Evolutionary conservation across 2,113 vertebrate species (phyloP), one percentile per base, ranked within the genome.

Genomic region (Cyprinus carpio): DNA sequence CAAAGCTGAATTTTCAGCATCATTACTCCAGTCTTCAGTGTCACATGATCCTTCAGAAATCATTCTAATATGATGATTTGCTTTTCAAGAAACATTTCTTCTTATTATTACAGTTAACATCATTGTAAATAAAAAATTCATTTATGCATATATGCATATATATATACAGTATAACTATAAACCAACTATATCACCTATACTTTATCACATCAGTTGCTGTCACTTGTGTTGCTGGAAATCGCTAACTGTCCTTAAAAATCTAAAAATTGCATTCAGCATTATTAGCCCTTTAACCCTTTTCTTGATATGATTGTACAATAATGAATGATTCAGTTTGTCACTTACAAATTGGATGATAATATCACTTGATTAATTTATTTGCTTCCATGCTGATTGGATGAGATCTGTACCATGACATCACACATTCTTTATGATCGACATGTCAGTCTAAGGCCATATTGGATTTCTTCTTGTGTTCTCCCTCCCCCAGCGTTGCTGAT

Each of bases 331-430:
- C 3, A 25, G 46, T 80, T 64, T 64, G 37, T 43, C 77, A 46
- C 25, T 81, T 64, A 62, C 37, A 81, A 29, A 64, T 81, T 85
- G 83, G 65, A 88, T 89, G 84, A 27, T 64, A 81, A 64, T 64
- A 62, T 20, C 6, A 8, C 64, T 46, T 40, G n/a, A 88, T 91
- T 90, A 91, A 89, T 87, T 85, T 37, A 75, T 81, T 84, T 84
- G 49, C 60, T 62, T 87, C 49, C 34, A 16, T 37, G 51, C 74
- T n/a, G 58, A 90, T 89, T 84, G 87, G 72, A 46, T 51, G 62
- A 23, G 65, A 79, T 27, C 74, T 71, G 34, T 29, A 12, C 25
- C 34, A 40, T 74, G 62, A 29, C 65, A 83, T 88, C 69, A 67
- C 37, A 56, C 7, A 58, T 75, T 65, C 12, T 1, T 64, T 65